Percentiles rank a stretch among this genome's conserved stretches.
phyloP scores from a whole-genome alignment of 2,113 vertebrate genomes.

The Mystacornis crossleyi region DNA sequence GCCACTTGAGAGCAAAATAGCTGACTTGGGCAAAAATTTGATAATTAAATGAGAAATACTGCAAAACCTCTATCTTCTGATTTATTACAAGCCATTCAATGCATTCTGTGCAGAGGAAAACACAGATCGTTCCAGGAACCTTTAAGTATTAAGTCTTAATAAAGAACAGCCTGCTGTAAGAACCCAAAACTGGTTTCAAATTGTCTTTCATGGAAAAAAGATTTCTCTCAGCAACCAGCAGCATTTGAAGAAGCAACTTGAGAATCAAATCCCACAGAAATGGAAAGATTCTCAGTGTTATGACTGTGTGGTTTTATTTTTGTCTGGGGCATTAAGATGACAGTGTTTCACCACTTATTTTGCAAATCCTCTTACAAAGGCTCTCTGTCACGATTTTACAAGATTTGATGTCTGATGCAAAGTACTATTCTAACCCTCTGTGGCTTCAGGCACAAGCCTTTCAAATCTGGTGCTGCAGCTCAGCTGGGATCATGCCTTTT shows the following conservation, averaged over 20 bases:
- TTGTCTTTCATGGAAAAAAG: conserved; percentile 17
- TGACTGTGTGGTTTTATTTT: conserved; percentile 38
- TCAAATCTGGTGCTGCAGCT: not conserved
- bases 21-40: not conserved
- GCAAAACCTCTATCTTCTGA: not conserved
- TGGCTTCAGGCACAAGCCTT: not conserved
- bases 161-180: not conserved
- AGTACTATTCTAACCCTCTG: not conserved
- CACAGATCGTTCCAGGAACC: not conserved
- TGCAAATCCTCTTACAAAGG: conserved; percentile 40
- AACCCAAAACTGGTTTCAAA: not conserved
- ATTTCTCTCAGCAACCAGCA: conserved; percentile 15
- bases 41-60: not conserved
- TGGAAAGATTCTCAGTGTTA: conserved; percentile 46
- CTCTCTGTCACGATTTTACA: not conserved
- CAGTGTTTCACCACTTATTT: conserved; percentile 12
- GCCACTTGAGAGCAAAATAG: not conserved
- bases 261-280: conserved; percentile 28
- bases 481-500: not conserved
- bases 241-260: conserved; percentile 5
- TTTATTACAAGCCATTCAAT: not conserved
- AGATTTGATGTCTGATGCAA: conserved; percentile 8
- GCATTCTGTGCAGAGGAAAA: not conserved
- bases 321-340: conserved; percentile 27
- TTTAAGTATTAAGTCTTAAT: not conserved